phyloP scores from a whole-genome alignment of 2,888 invertebrate genomes.

The Salticus scenicus region DNA sequence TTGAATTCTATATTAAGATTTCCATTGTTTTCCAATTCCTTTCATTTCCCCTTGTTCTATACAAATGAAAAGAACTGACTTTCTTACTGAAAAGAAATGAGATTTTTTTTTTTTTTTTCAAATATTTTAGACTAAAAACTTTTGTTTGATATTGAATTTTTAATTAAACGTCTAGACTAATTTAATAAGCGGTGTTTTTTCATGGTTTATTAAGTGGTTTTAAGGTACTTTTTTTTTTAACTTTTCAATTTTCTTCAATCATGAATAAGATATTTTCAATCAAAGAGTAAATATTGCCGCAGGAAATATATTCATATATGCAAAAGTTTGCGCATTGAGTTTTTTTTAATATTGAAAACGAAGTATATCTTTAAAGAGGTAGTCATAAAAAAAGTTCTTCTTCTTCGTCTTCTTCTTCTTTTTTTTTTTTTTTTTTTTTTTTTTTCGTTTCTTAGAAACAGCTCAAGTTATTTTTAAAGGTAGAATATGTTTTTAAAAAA shows the following conservation, averaged over 20 bases:
- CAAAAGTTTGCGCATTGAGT: not conserved
- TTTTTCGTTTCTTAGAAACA: no score
- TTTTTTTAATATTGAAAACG: not conserved
- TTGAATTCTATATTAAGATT: constrained; percentile 64
- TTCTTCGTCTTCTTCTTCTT: no score
- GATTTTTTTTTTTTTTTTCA: not conserved
- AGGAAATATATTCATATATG: not conserved
- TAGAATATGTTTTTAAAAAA: no score
- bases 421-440: no score
- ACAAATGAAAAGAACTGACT: constrained; percentile 2
- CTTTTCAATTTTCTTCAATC: not conserved
- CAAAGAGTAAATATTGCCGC: not conserved
- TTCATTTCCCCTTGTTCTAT: constrained; percentile 22
- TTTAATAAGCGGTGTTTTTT: constrained; percentile 12
- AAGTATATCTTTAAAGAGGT: not conserved
- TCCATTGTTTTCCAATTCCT: constrained; percentile 33
- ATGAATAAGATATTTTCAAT: constrained; percentile 5
- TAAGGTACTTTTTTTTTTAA: not conserved
- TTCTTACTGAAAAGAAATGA: constrained; percentile 26
- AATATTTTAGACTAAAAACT: constrained; percentile 3
- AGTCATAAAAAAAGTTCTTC: no score
- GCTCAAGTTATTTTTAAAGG: no score
- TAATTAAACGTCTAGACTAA: constrained; percentile 47
- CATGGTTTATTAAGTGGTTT: not conserved
- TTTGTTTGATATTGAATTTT: constrained; percentile 42